Base-by-base conservation (phyloP, 2,888 invertebrate species). In the Halictus ligatus region DNA sequence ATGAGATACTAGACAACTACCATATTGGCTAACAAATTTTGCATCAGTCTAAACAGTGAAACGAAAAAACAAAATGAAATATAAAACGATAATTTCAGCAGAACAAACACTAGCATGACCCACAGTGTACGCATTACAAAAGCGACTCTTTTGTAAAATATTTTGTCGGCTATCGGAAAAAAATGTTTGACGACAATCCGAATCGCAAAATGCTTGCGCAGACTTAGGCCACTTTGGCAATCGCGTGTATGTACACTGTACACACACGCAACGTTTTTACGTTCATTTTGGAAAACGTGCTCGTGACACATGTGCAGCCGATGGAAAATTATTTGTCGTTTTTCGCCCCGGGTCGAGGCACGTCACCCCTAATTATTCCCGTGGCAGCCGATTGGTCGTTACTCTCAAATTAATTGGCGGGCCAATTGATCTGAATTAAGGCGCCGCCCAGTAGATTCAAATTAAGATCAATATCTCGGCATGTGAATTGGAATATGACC, bases 391-490 rank as follows among this genome's bases (percentile, higher is more conserved):
- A 89, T 86, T 83, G 86, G 75, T 75, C 86, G 86, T 90, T 90
- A 88, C 82, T 84, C 85, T 43, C 80, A 43, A 89, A 90, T 90
- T 90, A 90, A 90, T 90, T 90, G 84, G 85, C 67, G 78, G 85
- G 77, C 82, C 91, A 89, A 92, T 91, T 91, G 89, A 90, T 88
- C 89, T 83, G 90, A 91, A 91, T 92, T 91, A 90, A 91, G 84
- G 89, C 87, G 88, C 83, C 89, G 84, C 89, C 88, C 87, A 87
- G 88, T 88, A 89, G 88, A 92, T 92, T 91, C 89, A 91, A 90
- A 92, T 92, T 92, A 90, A 92, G 91, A 92, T 92, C 90, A 90
- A 92, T 92, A 91, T 92, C 90, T 90, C 88, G 89, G 78, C 85
- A 86, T 67, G 86, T 85, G 87, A 88, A 92, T 92, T 88, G 90